phyloP scores from a whole-genome alignment of 2,888 invertebrate species.

The Hyppa rectilinea region DNA sequence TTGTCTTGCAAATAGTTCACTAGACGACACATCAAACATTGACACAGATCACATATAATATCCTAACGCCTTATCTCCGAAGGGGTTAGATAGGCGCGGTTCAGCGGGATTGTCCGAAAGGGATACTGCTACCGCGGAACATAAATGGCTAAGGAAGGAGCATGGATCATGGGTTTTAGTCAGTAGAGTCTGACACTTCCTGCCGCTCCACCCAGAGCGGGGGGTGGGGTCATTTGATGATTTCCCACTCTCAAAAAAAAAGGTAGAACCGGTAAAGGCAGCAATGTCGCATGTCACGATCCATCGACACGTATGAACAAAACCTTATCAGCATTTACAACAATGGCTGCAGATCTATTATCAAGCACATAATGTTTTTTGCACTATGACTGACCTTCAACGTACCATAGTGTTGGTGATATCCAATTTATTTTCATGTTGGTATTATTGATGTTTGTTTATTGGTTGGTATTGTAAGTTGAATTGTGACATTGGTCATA shows the following conservation, averaged over 20 bases:
- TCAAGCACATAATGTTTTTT: constrained; percentile 57
- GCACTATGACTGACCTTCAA: constrained; percentile 54
- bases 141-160: no score
- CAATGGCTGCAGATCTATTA: constrained; percentile 60
- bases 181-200: no score
- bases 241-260: no score
- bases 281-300: constrained; percentile 23
- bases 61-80: no score
- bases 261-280: no score
- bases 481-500: background rate
- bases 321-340: constrained; percentile 52
- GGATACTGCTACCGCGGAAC: no score
- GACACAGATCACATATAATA: no score
- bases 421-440: constrained; percentile 44
- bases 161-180: no score
- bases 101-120: no score
- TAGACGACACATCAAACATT: background rate
- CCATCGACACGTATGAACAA: constrained; percentile 48
- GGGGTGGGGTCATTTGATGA: no score
- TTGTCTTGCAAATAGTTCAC: background rate
- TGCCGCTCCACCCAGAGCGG: no score
- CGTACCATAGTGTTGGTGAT: constrained; percentile 22
- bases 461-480: constrained; percentile 8
- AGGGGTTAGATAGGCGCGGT: no score
- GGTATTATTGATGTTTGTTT: constrained; percentile 15